A percentile compares a stretch with the other conserved stretches of the same genome.
phyloP scores from a whole-genome alignment of 2,113 vertebrate genomes.

The Oriolus oriolus region DNA sequence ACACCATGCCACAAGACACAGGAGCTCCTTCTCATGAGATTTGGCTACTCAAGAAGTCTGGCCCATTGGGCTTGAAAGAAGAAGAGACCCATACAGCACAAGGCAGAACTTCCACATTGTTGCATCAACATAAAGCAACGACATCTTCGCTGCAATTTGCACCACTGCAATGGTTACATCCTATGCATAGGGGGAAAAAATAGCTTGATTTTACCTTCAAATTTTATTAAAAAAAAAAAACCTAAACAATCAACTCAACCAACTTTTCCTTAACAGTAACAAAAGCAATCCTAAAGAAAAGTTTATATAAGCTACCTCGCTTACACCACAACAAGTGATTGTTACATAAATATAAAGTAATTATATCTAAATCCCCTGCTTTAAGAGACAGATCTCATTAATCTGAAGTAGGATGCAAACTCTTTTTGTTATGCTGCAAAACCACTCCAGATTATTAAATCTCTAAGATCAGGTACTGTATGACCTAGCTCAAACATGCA shows the following conservation, averaged over 20 bases:
- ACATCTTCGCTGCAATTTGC: background rate
- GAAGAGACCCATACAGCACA: background rate
- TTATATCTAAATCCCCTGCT: background rate
- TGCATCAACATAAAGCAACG: background rate
- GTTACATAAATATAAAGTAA: slow-evolving; percentile 6
- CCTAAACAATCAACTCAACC: background rate
- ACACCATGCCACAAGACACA: fast-evolving
- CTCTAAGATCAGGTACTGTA: background rate
- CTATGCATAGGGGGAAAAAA: background rate
- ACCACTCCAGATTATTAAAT: background rate
- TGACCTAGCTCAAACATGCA: background rate
- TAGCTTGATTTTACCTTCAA: background rate
- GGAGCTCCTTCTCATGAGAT: background rate
- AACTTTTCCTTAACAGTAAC: background rate
- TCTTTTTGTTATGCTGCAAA: background rate
- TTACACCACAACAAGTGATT: background rate
- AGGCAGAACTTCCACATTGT: background rate
- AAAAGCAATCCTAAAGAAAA: background rate
- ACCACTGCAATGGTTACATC: background rate
- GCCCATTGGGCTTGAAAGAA: background rate
- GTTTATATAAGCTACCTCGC: background rate
- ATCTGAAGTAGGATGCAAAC: background rate
- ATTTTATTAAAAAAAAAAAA: background rate
- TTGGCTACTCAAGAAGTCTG: background rate
- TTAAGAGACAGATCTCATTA: background rate